phyloP scores from a whole-genome alignment of 2,797 vertebrate genomes.

The Hybognathus amarus region DNA sequence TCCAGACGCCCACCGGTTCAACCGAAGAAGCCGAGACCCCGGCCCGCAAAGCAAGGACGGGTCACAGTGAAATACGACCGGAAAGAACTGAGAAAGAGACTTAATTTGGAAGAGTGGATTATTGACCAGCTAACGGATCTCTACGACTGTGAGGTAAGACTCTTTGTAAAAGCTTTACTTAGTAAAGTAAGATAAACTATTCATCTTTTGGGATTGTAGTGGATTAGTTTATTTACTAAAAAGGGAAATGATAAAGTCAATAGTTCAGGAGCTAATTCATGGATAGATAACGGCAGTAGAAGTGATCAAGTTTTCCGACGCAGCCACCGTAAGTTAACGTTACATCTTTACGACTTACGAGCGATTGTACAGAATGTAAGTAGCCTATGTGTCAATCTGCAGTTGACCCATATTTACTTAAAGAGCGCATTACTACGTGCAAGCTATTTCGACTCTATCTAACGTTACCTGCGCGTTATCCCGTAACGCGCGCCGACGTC shows the following conservation, averaged over 20 bases:
- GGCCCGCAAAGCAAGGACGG: slow-evolving; percentile 87
- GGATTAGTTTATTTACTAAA: not conserved
- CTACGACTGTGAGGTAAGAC: slow-evolving; percentile 91
- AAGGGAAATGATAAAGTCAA: not conserved
- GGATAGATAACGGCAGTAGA: not conserved
- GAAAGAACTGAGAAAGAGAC: slow-evolving; percentile 90
- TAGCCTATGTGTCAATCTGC: slow-evolving; percentile 65
- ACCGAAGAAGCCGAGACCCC: slow-evolving; percentile 82
- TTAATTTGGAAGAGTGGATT: slow-evolving; percentile 95
- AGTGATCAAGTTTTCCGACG: slow-evolving; percentile 3
- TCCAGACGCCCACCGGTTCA: slow-evolving; percentile 79
- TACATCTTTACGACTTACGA: slow-evolving; percentile 11
- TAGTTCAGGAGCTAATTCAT: not conserved
- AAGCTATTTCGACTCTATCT: not conserved
- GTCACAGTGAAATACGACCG: slow-evolving; percentile 95
- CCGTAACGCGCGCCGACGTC: slow-evolving; percentile 12
- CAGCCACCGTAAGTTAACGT: slow-evolving; percentile 4
- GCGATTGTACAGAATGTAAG: slow-evolving; percentile 46
- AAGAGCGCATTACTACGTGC: slow-evolving; percentile 1
- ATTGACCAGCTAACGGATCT: slow-evolving; percentile 90
- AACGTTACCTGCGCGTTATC: not conserved
- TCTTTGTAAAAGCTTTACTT: slow-evolving; percentile 53
- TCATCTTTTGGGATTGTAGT: not conserved
- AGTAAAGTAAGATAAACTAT: not conserved
- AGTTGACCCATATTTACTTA: slow-evolving; percentile 78